phyloP scores from a whole-genome alignment of 2,888 invertebrate species.

The Pandemis corylana region DNA sequence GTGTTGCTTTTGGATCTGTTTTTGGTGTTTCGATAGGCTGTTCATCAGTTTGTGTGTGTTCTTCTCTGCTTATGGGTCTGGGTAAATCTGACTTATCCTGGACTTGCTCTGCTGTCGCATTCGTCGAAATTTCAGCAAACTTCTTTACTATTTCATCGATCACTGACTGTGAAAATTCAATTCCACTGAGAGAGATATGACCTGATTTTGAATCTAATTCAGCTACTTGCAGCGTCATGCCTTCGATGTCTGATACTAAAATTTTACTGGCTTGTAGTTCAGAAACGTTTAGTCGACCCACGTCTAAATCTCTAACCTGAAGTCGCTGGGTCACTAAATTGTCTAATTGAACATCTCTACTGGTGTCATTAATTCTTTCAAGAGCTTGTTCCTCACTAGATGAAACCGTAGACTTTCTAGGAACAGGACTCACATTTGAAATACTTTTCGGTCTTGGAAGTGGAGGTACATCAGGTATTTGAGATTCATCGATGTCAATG shows the following conservation, averaged over 20 bases:
- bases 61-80: conserved; percentile 69
- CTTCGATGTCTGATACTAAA: conserved; percentile 92
- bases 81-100: conserved; percentile 53
- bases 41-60: conserved; percentile 75
- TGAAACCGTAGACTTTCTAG: conserved; percentile 52
- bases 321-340: conserved; percentile 86
- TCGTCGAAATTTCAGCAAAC: conserved; percentile 78
- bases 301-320: conserved; percentile 90
- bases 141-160: conserved; percentile 87
- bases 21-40: conserved; percentile 46
- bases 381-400: conserved; percentile 62
- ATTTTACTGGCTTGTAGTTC: conserved; percentile 92
- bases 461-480: conserved; percentile 76
- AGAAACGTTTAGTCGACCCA: conserved; percentile 91
- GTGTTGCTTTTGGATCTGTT: conserved; percentile 44
- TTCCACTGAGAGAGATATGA: conserved; percentile 87
- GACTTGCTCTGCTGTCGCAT: conserved; percentile 46
- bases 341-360: conserved; percentile 74
- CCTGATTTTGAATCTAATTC: conserved; percentile 90
- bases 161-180: conserved; percentile 88
- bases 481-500: conserved; percentile 83
- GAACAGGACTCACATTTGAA: conserved; percentile 49
- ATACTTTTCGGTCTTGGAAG: conserved; percentile 68
- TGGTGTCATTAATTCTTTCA: conserved; percentile 66
- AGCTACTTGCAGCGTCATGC: conserved; percentile 88